Percentiles rank a stretch among this genome's conserved stretches.
phyloP scores from a whole-genome alignment of 2,797 vertebrate species.

The Brotula barbata region DNA sequence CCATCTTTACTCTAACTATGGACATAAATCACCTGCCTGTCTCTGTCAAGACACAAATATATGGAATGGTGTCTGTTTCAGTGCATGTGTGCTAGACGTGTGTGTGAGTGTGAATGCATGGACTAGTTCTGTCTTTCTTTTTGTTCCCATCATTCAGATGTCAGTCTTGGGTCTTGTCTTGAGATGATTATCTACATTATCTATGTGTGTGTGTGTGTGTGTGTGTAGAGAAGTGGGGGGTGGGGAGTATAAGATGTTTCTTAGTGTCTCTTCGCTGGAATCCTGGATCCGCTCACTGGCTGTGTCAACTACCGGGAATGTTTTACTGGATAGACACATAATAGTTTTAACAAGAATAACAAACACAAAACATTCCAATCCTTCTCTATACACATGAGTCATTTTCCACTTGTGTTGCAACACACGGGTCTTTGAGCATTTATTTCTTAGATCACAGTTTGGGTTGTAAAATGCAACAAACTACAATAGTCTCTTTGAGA shows the following conservation, averaged over 20 bases:
- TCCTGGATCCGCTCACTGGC: slow-evolving; percentile 53
- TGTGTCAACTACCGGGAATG: slow-evolving; percentile 66
- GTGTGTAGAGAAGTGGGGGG: too few relatives aligned
- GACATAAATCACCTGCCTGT: slow-evolving; percentile 9
- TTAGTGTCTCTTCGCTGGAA: slow-evolving; percentile 42
- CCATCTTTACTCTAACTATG: slow-evolving; percentile 1
- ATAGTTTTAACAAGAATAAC: slow-evolving; percentile 52
- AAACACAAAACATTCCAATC: slow-evolving; percentile 54
- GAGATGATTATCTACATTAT: slow-evolving; percentile 51
- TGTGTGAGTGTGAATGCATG: slow-evolving; percentile 9
- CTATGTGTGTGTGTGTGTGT: slow-evolving; percentile 1
- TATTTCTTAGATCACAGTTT: slow-evolving; percentile 21
- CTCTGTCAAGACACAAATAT: slow-evolving; percentile 19
- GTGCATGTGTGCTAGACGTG: neutral
- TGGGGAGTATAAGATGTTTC: too few relatives aligned
- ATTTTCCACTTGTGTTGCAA: slow-evolving; percentile 63
- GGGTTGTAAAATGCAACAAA: slow-evolving; percentile 30
- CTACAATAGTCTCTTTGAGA: slow-evolving; percentile 29
- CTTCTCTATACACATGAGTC: slow-evolving; percentile 47
- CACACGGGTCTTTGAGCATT: slow-evolving; percentile 33
- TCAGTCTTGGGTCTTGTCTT: too few relatives aligned
- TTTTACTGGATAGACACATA: slow-evolving; percentile 47
- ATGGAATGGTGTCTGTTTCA: slow-evolving; percentile 7
- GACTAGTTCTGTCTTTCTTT: slow-evolving; percentile 32
- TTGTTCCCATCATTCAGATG: slow-evolving; percentile 47